Base-by-base conservation (phyloP, 1,140 invertebrate genomes). In the Choristoneura fumiferana region DNA sequence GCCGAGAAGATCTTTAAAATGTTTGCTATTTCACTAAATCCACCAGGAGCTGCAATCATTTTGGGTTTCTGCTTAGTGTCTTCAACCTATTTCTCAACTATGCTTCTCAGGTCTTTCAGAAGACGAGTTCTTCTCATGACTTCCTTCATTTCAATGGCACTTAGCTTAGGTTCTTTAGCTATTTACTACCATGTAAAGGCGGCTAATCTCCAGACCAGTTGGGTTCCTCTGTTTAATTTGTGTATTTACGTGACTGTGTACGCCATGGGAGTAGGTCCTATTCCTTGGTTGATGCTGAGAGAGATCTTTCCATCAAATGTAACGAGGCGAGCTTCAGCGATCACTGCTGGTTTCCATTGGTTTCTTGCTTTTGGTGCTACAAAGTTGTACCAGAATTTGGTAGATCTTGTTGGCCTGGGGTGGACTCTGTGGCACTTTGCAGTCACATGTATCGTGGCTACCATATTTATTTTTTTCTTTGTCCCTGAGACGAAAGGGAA, bases 401-500 rank as follows among this genome's bases (percentile, higher is more conserved):
- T 91, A n/a, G 75, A 89, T 1, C 65, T 86, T 3, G 75, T 95
- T 0, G 91, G 92, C 4, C 81, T 86, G 13, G 91, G 90, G 1
- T 91, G 89, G 58, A 89, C 92, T 0, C 92, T 96, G 65, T 95
- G 92, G 87, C 81, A 95, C 66, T 96, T 95, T 77, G 90, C 92
- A 8, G 85, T 90, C 0, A 86, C 93, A 37, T 94, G 93, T 57
- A 62, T 91, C 0, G 37, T 94, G 12, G 93, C 92, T 8, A 78
- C 92, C 1, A 72, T 94, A 3, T 94, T 96, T 69, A 89, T 95
- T 8, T 93, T 91, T 67, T 90, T 94, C 60, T 89, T 93, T 63
- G 92, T 96, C 0, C 95, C 95, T 0, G 95, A 96, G 84, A 96
- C 95, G 0, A 95, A 95, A 80, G 93, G 92, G 0, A 94, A 94